Base-by-base conservation (phyloP, 2,113 vertebrate genomes). In the Machaerirhynchus nigripectus region DNA sequence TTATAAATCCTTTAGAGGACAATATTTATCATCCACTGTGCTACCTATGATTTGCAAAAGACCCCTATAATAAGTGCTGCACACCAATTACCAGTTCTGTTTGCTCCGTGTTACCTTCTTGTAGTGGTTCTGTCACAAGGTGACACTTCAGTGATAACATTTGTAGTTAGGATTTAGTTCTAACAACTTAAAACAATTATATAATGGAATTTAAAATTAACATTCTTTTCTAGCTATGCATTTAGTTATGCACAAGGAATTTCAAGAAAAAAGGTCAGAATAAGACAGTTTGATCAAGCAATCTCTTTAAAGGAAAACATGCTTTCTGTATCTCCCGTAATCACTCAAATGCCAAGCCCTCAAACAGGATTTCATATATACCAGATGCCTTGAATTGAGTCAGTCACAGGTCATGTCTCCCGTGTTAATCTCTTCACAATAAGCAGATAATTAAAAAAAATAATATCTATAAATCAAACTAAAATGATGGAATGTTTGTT, bases 401-500 rank as follows among this genome's bases (percentile, higher is more conserved):
- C 91, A 90, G 89, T 96, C 91, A 96, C 87, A 84, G 93, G 92
- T 87, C 88, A 80, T 28, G 80, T 95, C 96, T 97, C 94, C 70
- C 65, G 88, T 94, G 91, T 81, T 96, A 95, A 97, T 97, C 87
- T 95, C 89, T 69, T 96, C 93, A 97, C 95, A 96, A 95, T 88
- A 97, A 97, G 95, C 63, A 96, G 89, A 94, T 85, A 92, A 97
- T 84, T 84, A 79, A 91, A 95, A 87, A 70, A 80, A 81, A 84
- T 47, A 35, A 67, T 49, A 95, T 90, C 86, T 96, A 93, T 97
- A 97, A 96, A 97, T 97, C 95, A 97, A 93, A 87, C 87, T 87
- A 80, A 75, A 96, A 95, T 96, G 95, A 98, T 70, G 81, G 91
- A 95, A 94, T 91, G 87, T 97, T 95, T 98, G 95, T 97, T 97